These are phyloP conservation scores for Sanderia malayensis DNA, from an alignment of 30 jellyfish, hydroid and myxozoan genomes.

Conservation along the genomic window DNA sequence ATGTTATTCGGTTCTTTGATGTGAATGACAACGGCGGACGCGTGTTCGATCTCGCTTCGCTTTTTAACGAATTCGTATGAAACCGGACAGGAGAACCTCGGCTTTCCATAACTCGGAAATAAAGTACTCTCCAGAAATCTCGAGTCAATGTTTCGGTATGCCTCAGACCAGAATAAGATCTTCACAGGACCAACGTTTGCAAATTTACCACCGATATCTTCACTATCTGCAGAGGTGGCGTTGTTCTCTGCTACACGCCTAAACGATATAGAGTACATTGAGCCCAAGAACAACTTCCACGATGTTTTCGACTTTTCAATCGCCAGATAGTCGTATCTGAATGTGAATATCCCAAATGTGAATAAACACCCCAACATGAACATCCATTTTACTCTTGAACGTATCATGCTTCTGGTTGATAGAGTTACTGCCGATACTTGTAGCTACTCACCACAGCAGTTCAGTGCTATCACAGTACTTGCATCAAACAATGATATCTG, in stretches of 20 bases:
- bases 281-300: conserved; percentile 22
- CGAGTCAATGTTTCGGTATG: neutral
- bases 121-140: neutral
- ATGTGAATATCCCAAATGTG: conserved; percentile 5
- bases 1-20: conserved; percentile 18
- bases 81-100: conserved; percentile 50
- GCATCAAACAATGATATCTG: too few relatives aligned
- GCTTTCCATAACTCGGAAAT: conserved; percentile 58
- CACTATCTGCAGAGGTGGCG: neutral
- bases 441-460: too few relatives aligned
- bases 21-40: conserved; percentile 31
- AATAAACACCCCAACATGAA: conserved; percentile 2
- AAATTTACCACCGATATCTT: conserved; percentile 3
- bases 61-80: conserved; percentile 19
- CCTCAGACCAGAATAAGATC: conserved; percentile 46
- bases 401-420: too few relatives aligned
- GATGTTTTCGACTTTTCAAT: conserved; percentile 15
- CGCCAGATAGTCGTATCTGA: conserved; percentile 7
- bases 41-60: neutral
- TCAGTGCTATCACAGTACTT: too few relatives aligned
- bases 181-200: conserved; percentile 12
- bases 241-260: neutral
- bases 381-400: conserved; percentile 28
- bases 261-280: conserved; percentile 24
- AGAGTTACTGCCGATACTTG: too few relatives aligned